Evolutionary conservation across 2,797 vertebrate genomes (phyloP).

Genomic region (Furcifer pardalis): DNA sequence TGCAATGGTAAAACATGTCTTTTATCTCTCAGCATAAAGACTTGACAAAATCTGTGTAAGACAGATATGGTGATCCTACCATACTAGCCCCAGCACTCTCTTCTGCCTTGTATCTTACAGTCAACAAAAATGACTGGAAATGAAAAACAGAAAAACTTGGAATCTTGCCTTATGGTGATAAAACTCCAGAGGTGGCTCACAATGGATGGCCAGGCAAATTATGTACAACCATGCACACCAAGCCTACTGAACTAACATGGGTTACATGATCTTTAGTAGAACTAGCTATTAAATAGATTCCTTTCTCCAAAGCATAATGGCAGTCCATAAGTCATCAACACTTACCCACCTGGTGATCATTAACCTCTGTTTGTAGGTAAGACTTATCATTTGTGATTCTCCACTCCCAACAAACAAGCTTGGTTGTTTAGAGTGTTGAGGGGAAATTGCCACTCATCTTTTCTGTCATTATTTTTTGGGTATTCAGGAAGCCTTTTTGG

Average conservation of each 20-base stretch:
- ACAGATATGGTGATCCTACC: background rate
- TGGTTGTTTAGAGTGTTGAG: background rate
- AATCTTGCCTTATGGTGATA: background rate
- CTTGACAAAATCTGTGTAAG: background rate
- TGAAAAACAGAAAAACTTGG: background rate
- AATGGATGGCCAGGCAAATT: background rate
- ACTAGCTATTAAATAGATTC: background rate
- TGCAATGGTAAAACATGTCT: too few species aligned
- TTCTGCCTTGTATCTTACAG: background rate
- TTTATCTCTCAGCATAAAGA: background rate
- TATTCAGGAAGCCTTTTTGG: background rate
- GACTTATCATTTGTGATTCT: background rate
- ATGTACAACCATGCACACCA: background rate
- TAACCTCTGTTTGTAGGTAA: background rate
- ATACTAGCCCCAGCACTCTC: background rate
- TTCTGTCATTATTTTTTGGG: background rate
- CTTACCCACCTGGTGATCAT: background rate
- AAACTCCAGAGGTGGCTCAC: background rate
- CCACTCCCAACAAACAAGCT: background rate
- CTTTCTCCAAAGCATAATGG: background rate
- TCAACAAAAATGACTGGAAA: background rate
- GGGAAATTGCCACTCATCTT: background rate
- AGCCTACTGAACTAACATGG: background rate
- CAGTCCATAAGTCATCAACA: background rate
- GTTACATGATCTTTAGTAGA: background rate